phyloP scores from a whole-genome alignment of 2,797 vertebrate genomes.

The Fundulus diaphanus region DNA sequence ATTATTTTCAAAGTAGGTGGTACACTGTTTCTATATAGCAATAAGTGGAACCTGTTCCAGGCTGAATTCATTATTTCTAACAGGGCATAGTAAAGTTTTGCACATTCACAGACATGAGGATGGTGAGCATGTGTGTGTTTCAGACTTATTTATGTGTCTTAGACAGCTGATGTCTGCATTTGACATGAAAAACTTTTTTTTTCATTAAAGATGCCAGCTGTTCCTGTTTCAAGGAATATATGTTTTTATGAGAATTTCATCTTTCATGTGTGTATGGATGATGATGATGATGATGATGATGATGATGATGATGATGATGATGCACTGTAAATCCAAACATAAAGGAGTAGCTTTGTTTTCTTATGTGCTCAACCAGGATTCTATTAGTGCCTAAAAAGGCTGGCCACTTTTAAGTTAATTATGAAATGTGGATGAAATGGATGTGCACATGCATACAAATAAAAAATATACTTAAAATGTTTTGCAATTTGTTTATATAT shows the following conservation, averaged over 20 bases:
- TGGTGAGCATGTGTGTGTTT: constrained; percentile 34
- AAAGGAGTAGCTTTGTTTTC: constrained; percentile 39
- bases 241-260: constrained; percentile 66
- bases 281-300: constrained; percentile 39
- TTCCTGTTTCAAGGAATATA: constrained; percentile 88
- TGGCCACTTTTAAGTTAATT: constrained; percentile 76
- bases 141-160: constrained; percentile 65
- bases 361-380: constrained; percentile 22
- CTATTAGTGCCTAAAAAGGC: constrained; percentile 39
- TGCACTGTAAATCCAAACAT: constrained; percentile 69
- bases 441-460: constrained; percentile 64
- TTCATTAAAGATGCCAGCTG: constrained; percentile 78
- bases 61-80: constrained; percentile 56
- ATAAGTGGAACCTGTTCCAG: constrained; percentile 45
- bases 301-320: constrained; percentile 37
- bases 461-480: background rate
- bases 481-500: background rate
- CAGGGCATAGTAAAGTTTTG: constrained; percentile 60
- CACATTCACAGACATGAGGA: constrained; percentile 56
- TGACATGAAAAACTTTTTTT: constrained; percentile 76
- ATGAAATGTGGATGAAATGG: constrained; percentile 66
- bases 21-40: constrained; percentile 52
- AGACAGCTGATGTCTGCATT: constrained; percentile 73
- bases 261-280: constrained; percentile 58
- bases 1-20: constrained; percentile 37